Percentiles rank a stretch among this genome's conserved stretches.
phyloP scores from a whole-genome alignment of 2,113 vertebrate species.

The Ceuthmochares aereus region DNA sequence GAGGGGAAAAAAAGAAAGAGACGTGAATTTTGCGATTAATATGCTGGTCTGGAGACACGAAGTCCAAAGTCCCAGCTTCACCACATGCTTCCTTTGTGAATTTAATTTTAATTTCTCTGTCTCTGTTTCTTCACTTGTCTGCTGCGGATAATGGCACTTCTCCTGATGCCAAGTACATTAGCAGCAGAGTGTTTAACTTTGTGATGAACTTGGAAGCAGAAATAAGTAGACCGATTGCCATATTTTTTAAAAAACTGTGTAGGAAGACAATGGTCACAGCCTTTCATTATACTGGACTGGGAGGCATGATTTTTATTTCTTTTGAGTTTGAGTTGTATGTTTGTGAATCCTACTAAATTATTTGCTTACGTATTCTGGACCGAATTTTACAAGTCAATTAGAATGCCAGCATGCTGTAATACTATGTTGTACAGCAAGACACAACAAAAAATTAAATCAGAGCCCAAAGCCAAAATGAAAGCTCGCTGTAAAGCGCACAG shows the following conservation, averaged over 20 bases:
- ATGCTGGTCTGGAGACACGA: neutral
- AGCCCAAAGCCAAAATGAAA: neutral
- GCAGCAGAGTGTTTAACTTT: neutral
- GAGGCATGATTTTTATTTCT: neutral
- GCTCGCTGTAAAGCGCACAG: neutral
- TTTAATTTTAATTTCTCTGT: neutral
- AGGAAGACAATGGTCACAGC: neutral
- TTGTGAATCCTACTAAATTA: neutral
- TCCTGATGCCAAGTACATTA: slow-evolving; percentile 32
- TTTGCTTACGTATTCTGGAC: neutral
- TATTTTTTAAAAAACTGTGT: neutral
- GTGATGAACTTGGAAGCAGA: neutral
- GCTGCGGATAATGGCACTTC: slow-evolving; percentile 28
- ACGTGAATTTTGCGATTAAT: neutral
- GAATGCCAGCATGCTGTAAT: neutral
- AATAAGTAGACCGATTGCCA: neutral
- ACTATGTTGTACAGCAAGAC: neutral
- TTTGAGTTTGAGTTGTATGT: neutral
- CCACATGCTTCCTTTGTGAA: neutral
- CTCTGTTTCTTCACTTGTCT: slow-evolving; percentile 11
- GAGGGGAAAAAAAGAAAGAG: rapidly evolving
- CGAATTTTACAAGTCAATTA: slow-evolving; percentile 28
- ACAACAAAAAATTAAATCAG: neutral
- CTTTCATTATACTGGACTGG: neutral
- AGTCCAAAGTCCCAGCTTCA: neutral